Base-by-base conservation (phyloP, 2,797 vertebrate species). In the Argentina silus region DNA sequence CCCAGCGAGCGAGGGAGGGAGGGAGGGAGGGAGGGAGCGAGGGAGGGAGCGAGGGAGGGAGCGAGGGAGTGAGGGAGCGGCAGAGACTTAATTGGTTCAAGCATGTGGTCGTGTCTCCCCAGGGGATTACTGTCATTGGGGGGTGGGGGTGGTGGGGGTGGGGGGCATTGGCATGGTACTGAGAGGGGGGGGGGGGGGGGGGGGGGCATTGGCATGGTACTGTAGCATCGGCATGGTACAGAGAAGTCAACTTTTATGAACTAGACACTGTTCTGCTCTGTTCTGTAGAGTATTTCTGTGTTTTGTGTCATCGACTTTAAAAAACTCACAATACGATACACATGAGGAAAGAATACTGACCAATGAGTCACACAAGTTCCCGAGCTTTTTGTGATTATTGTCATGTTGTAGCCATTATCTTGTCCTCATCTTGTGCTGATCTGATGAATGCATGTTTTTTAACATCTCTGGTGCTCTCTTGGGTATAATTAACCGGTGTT, bases 1-100 rank as follows among this genome's bases (percentile, higher is more conserved):
- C 27, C 27, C 27, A 36, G 27, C 27, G 2, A 36, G 27, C 27
- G 55, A 56, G 55, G 55, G 11, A 48, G 11, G 47, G 47, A 48
- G 7, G 47, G 11, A 12, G 47, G 11, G 78, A 81, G 87, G 27
- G 71, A 77, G 55, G 3, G 59, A 63, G 45, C 1, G 23, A 10
- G 23, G 70, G 76, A 63, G 76, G 14, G 78, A 70, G 77, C 45
- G 65, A 72, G 66, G 51, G 74, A 69, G 69, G 78, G 50, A 53
- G 23, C 9, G 12, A 12, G 27, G 15, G 47, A 59, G 48, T 70
- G 56, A 74, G 51, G 23, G 8, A 2, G n/a, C 14, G 71, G 67
- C 56, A 50, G 59, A 45, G 8, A 44, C n/a, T 42, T 81, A 74
- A 80, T 73, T 73, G 70, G 81, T 76, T 70, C 55, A 73, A 77